Evolutionary conservation across 2,797 vertebrate species (phyloP), one percentile per base, ranked within the genome.

Genomic region (Tiaroga cobitis): DNA sequence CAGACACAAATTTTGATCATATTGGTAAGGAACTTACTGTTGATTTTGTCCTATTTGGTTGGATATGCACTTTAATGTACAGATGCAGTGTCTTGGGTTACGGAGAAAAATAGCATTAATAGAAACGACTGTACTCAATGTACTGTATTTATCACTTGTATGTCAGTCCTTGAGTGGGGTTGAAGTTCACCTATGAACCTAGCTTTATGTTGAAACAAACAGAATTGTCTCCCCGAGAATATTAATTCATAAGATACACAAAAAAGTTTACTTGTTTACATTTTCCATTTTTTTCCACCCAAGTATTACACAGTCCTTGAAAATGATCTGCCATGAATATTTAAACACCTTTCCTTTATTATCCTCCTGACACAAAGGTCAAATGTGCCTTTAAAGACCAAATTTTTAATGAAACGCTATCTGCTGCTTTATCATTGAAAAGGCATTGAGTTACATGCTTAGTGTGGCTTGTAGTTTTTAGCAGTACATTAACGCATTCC

Each of bases 311-410:
- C 67, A 74, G 85, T 85, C 80, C 77, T 85, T 87, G 69, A 83
- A 83, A 88, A 65, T 59, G 65, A 86, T 85, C 80, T 46, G n/a
- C 3, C 83, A 81, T 90, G 29, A 78, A 85, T 85, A 56, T 89
- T 90, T 87, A 80, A 82, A 80, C 37, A 79, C 18, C 2, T 81
- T 83, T 69, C 10, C 51, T 82, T 88, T 82, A 88, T 89, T 88
- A 89, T 80, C 87, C 70, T 76, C 51, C 51, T 72, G 78, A 85
- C 63, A 76, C 83, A 80, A 29, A 76, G 84, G 74, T 82, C 34
- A 56, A 15, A 65, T 49, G 32, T 46, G 68, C 26, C 29, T 86
- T 81, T 86, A 85, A 86, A 78, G 56, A 84, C 49, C 26, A 51
- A 75, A 80, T 76, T 39, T 39, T 76, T 54, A 85, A 76, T 83